Evolutionary conservation across 2,797 vertebrate genomes (phyloP).

Genomic region (Hylomyscus alleni): DNA sequence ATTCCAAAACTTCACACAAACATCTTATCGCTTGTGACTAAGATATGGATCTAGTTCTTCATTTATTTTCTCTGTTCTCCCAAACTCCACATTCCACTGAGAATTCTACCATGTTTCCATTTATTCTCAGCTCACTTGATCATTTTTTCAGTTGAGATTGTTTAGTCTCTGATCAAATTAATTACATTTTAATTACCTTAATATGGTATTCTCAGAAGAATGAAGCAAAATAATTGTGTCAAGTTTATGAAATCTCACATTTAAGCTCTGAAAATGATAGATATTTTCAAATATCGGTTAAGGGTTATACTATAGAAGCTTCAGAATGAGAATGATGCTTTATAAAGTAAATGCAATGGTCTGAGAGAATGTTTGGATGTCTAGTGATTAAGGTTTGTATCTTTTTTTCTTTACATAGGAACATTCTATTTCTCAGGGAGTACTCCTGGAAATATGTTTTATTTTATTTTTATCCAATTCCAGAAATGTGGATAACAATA

Average conservation of each 20-base stretch:
- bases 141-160: not conserved
- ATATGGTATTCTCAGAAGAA: not conserved
- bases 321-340: not conserved
- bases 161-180: not conserved
- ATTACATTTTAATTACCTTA: slow-evolving; percentile 39
- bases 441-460: not conserved
- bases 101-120: not conserved
- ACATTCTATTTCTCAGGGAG: not conserved
- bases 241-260: slow-evolving; percentile 17
- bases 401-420: not conserved
- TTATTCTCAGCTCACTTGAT: not conserved
- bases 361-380: not conserved
- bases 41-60: not conserved
- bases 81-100: not conserved
- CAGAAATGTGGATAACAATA: not conserved
- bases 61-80: not conserved
- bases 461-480: no score
- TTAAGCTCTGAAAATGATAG: slow-evolving; percentile 11
- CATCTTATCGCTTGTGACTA: not conserved
- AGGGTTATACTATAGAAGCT: slow-evolving; percentile 12
- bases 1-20: not conserved
- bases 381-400: not conserved
- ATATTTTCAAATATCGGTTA: not conserved
- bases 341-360: not conserved
- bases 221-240: slow-evolving; percentile 20